These are phyloP conservation scores for Sepiola atlantica DNA, from an alignment of 2,888 invertebrate species.

Conservation along the genomic window DNA sequence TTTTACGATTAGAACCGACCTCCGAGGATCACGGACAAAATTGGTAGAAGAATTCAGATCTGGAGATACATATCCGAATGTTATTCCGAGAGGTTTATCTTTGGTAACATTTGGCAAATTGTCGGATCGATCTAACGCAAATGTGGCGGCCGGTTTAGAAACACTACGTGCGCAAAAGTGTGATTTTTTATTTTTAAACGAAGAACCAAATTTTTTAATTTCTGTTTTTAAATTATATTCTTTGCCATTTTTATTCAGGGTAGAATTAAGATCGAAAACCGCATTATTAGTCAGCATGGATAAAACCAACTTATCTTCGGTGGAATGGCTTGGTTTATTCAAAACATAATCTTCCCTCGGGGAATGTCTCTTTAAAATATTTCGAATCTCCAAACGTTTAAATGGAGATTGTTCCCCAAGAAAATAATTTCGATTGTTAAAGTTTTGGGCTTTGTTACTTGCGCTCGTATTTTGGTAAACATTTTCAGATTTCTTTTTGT, in stretches of 20 bases:
- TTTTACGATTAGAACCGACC: neutral
- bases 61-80: neutral
- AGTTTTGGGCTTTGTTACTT: neutral
- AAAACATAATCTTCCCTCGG: neutral
- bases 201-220: neutral
- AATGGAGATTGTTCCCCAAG: neutral
- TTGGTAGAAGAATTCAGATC: neutral
- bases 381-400: neutral
- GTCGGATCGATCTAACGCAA: neutral
- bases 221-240: neutral
- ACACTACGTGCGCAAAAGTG: neutral
- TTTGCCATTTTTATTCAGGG: neutral
- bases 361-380: neutral
- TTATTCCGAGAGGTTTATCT: neutral
- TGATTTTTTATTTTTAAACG: neutral
- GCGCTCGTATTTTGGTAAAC: neutral
- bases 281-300: rapidly evolving
- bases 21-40: no score
- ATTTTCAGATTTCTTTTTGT: neutral
- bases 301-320: neutral
- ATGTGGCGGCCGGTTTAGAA: neutral
- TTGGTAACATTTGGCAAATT: neutral
- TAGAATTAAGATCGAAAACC: neutral
- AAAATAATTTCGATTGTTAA: neutral
- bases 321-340: neutral